A percentile compares a stretch with the other conserved stretches of the same genome.
These are phyloP conservation scores for Sebastes umbrosus DNA, from an alignment of 2,797 vertebrate genomes.

Conservation along the genomic window DNA sequence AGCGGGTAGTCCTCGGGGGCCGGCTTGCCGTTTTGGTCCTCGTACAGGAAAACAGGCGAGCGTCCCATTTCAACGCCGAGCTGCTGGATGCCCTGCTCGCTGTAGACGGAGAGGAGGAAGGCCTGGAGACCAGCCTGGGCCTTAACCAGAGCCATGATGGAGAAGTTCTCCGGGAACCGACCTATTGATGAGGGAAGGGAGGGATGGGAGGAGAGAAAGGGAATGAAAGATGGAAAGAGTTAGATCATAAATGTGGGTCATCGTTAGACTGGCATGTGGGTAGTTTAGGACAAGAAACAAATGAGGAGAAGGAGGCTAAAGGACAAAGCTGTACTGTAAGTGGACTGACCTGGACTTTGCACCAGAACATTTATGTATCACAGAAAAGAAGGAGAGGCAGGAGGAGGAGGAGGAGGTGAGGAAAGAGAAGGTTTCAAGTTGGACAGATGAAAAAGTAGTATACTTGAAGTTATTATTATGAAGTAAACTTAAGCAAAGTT, in stretches of 20 bases:
- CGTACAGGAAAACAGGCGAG: slow-evolving; percentile 90
- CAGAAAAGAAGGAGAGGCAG: background rate
- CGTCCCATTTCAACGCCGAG: slow-evolving; percentile 90
- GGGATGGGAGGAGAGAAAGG: background rate
- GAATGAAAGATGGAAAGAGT: background rate
- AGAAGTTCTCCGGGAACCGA: slow-evolving; percentile 92
- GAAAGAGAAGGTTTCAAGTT: background rate
- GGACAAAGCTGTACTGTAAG: background rate
- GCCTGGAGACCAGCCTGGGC: slow-evolving; percentile 87
- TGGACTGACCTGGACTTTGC: background rate
- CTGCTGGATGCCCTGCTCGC: slow-evolving; percentile 88
- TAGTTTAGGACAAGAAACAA: background rate
- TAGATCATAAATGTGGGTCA: background rate
- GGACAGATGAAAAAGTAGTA: background rate
- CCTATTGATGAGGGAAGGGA: slow-evolving; percentile 61
- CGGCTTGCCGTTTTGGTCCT: slow-evolving; percentile 89
- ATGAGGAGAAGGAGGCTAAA: background rate
- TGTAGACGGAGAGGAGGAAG: slow-evolving; percentile 91
- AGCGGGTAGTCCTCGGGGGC: slow-evolving; percentile 88
- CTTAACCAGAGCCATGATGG: slow-evolving; percentile 89
- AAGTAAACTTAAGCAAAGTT: too few species aligned
- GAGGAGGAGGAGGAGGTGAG: background rate
- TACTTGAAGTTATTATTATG: too few species aligned
- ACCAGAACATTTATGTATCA: background rate
- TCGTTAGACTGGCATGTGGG: background rate